Evolutionary conservation across 2,113 vertebrate genomes (phyloP).

Genomic region (Fukomys damarensis): DNA sequence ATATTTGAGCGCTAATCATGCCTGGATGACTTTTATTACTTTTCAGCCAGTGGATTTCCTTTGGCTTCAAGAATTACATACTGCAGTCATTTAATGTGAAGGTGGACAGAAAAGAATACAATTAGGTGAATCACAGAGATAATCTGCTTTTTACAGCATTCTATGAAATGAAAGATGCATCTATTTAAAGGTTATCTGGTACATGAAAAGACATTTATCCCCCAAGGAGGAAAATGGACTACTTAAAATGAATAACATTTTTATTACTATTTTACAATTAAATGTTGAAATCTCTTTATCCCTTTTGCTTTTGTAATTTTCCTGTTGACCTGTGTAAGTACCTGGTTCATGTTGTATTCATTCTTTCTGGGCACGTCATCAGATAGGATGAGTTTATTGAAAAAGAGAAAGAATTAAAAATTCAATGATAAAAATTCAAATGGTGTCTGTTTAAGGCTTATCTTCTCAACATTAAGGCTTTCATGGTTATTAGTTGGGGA

Average conservation of each 20-base stretch:
- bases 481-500: slow-evolving; percentile 61
- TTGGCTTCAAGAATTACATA: slow-evolving; percentile 55
- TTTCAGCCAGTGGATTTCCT: slow-evolving; percentile 60
- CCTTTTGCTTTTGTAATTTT: slow-evolving; percentile 48
- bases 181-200: slow-evolving; percentile 51
- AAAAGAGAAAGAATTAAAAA: slow-evolving; percentile 72
- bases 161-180: slow-evolving; percentile 56
- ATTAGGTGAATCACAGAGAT: slow-evolving; percentile 55
- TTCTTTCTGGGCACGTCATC: slow-evolving; percentile 46
- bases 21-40: slow-evolving; percentile 70
- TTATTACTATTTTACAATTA: slow-evolving; percentile 71
- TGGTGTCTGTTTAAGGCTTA: slow-evolving; percentile 69
- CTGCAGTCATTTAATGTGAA: slow-evolving; percentile 30
- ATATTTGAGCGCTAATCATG: slow-evolving; percentile 86
- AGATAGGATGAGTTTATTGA: slow-evolving; percentile 67
- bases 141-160: slow-evolving; percentile 46
- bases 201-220: slow-evolving; percentile 58
- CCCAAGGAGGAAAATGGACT: slow-evolving; percentile 32
- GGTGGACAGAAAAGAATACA: slow-evolving; percentile 55
- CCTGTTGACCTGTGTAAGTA: slow-evolving; percentile 46
- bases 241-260: slow-evolving; percentile 50
- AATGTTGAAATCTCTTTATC: slow-evolving; percentile 42
- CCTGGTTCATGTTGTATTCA: slow-evolving; percentile 2
- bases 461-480: slow-evolving; percentile 54
- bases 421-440: slow-evolving; percentile 62